Percentiles rank a stretch among this genome's conserved stretches.
These are phyloP conservation scores for Drosophila quadrilineata DNA, from an alignment of 1,140 invertebrate species.

Conservation along the genomic window DNA sequence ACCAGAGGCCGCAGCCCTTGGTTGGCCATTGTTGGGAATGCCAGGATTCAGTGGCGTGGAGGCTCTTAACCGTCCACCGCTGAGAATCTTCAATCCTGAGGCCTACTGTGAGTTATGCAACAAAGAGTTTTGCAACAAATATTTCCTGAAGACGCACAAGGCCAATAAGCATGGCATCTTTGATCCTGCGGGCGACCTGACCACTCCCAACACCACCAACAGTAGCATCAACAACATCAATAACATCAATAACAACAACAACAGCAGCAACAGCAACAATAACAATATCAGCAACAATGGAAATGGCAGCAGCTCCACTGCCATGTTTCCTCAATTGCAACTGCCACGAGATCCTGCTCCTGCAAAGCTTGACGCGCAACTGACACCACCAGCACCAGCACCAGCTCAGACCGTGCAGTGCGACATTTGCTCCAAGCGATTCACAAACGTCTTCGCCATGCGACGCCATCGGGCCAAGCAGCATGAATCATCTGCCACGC, in stretches of 20 bases:
- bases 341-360: constrained; percentile 42
- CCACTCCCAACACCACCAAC: constrained; percentile 75
- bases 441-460: constrained; percentile 83
- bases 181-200: constrained; percentile 83
- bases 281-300: constrained; percentile 8
- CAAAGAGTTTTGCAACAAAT: constrained; percentile 99
- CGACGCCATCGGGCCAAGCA: constrained; percentile 82
- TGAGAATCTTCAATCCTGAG: constrained; percentile 95
- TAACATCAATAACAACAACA: constrained; percentile 32
- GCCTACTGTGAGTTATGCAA: constrained; percentile 98
- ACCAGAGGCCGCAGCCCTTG: constrained; percentile 78
- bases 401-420: constrained; percentile 81
- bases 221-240: constrained; percentile 7
- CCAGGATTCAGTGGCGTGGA: constrained; percentile 77
- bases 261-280: constrained; percentile 60
- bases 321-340: constrained; percentile 53
- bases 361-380: constrained; percentile 43
- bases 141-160: constrained; percentile 98
- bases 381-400: constrained; percentile 47
- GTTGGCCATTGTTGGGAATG: constrained; percentile 76
- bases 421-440: constrained; percentile 83
- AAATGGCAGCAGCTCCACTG: constrained; percentile 37
- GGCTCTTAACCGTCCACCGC: constrained; percentile 84
- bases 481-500: constrained; percentile 64
- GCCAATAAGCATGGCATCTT: constrained; percentile 97